These are phyloP conservation scores for Amphipoea lucens DNA, from an alignment of 2,888 invertebrate species.

Conservation along the genomic window DNA sequence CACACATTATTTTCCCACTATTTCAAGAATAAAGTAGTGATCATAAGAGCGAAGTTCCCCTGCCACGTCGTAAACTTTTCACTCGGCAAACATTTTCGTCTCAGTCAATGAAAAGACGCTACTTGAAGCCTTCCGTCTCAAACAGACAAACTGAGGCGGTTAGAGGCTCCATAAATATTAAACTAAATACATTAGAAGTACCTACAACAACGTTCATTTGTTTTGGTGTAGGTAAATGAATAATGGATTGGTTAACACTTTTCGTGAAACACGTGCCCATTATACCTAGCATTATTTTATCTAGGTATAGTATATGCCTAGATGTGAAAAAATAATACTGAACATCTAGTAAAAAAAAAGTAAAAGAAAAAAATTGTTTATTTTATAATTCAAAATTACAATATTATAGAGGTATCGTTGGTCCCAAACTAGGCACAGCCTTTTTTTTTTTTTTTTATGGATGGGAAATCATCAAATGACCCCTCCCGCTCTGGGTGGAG, in stretches of 20 bases:
- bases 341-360: too few species aligned
- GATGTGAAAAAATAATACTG: neutral
- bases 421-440: too few species aligned
- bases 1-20: slow-evolving; percentile 2
- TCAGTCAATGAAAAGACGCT: slow-evolving; percentile 49
- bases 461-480: too few species aligned
- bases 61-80: slow-evolving; percentile 33
- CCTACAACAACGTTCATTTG: slow-evolving; percentile 1
- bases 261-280: neutral
- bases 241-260: neutral
- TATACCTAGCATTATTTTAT: neutral
- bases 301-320: neutral
- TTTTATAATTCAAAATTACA: too few species aligned
- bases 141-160: slow-evolving; percentile 38
- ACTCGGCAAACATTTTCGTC: slow-evolving; percentile 32
- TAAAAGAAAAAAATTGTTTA: too few species aligned
- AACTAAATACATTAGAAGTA: slow-evolving; percentile 12
- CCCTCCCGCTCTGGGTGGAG: too few species aligned
- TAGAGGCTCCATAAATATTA: slow-evolving; percentile 48
- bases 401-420: too few species aligned
- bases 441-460: too few species aligned
- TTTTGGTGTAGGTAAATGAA: neutral
- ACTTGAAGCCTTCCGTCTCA: slow-evolving; percentile 31
- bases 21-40: slow-evolving; percentile 18
- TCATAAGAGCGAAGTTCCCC: slow-evolving; percentile 38